These are phyloP conservation scores for Trematomus bernacchii DNA, from an alignment of 2,797 vertebrate genomes.

Conservation along the genomic window DNA sequence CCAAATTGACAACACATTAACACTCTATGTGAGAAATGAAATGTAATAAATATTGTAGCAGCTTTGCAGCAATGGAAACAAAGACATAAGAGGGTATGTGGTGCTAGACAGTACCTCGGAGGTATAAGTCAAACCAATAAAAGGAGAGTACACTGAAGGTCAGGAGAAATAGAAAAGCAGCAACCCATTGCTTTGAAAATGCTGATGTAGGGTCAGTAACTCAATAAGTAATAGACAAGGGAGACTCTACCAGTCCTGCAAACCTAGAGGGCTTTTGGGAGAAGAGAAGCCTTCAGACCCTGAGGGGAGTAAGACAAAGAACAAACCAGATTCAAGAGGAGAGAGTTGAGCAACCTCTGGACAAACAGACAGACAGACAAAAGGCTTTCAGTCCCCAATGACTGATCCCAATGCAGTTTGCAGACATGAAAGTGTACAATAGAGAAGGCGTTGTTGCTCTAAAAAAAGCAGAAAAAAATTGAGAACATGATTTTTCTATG, in stretches of 20 bases:
- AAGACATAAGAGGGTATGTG: neutral
- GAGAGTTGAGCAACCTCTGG: constrained; percentile 40
- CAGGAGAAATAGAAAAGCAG: constrained; percentile 32
- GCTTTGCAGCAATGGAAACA: constrained; percentile 23
- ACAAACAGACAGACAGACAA: constrained; percentile 47
- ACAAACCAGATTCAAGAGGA: constrained; percentile 44
- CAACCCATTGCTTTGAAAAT: constrained; percentile 35
- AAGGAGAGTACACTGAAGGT: constrained; percentile 8
- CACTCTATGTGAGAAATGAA: neutral
- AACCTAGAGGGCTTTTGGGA: constrained; percentile 35
- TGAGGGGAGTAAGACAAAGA: constrained; percentile 43
- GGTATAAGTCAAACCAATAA: constrained; percentile 19
- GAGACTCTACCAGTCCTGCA: constrained; percentile 34
- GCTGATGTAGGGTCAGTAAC: constrained; percentile 34
- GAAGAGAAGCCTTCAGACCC: constrained; percentile 40
- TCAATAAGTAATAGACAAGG: constrained; percentile 49
- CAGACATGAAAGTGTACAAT: constrained; percentile 58
- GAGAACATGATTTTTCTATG: neutral
- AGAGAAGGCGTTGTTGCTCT: constrained; percentile 47
- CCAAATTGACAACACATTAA: neutral
- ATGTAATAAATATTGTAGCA: constrained; percentile 2
- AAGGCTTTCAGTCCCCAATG: constrained; percentile 52
- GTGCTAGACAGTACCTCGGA: constrained; percentile 12
- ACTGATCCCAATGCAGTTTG: constrained; percentile 34
- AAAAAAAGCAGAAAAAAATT: constrained; percentile 28